Evolutionary conservation across 2,797 vertebrate genomes (phyloP).

Genomic region (Scarus forsteni): DNA sequence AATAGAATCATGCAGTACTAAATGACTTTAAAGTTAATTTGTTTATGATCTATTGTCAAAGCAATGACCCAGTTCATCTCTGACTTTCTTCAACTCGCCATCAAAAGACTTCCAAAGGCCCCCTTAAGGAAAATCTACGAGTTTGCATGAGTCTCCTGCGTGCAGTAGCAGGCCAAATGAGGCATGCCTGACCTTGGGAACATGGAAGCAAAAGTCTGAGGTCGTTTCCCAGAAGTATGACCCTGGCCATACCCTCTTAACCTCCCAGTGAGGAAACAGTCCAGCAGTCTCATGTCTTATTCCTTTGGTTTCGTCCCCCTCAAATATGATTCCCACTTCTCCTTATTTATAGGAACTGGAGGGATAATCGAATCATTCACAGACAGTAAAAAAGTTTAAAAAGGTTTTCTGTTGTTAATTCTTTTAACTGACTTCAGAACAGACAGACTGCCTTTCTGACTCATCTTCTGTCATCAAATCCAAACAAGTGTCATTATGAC

Average conservation of each 20-base stretch:
- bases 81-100: constrained; percentile 7
- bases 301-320: constrained; percentile 1
- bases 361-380: neutral
- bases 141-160: constrained; percentile 48
- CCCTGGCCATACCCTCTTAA: constrained; percentile 24
- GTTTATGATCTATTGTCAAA: neutral
- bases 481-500: constrained; percentile 28
- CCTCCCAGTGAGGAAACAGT: constrained; percentile 19
- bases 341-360: neutral
- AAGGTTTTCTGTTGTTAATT: neutral
- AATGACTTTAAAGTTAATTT: neutral
- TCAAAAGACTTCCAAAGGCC: constrained; percentile 27
- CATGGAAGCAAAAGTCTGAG: constrained; percentile 44
- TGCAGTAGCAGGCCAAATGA: constrained; percentile 40
- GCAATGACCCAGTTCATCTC: neutral
- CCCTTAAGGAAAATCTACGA: constrained; percentile 31
- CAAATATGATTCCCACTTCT: constrained; percentile 7
- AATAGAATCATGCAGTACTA: no score
- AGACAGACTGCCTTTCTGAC: constrained; percentile 28
- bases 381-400: neutral
- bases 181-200: constrained; percentile 56
- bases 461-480: constrained; percentile 39
- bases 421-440: neutral
- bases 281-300: neutral
- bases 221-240: constrained; percentile 35